These are phyloP conservation scores for Blera fallax DNA, from an alignment of 2,888 invertebrate genomes.

Conservation along the genomic window DNA sequence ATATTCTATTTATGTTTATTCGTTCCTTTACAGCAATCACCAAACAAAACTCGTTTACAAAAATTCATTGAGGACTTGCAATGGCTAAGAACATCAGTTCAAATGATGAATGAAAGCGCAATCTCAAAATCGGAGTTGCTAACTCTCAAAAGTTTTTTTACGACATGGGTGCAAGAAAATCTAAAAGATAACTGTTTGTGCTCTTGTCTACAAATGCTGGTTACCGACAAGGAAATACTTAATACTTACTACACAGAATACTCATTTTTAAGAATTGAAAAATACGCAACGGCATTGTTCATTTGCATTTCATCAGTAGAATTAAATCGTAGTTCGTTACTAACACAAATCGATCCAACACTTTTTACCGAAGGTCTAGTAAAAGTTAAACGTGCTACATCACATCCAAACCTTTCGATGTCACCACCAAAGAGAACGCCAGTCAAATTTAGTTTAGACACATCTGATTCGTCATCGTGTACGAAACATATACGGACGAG, in stretches of 20 bases:
- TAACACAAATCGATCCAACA: conserved; percentile 85
- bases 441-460: conserved; percentile 27
- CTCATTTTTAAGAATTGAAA: conserved; percentile 85
- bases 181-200: conserved; percentile 78
- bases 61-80: conserved; percentile 57
- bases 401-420: conserved; percentile 84
- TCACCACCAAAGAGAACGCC: conserved; percentile 71
- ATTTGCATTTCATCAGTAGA: conserved; percentile 86
- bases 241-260: conserved; percentile 83
- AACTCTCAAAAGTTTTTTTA: conserved; percentile 73
- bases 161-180: conserved; percentile 76
- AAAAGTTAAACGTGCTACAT: conserved; percentile 82
- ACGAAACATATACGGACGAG: background rate
- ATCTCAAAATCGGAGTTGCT: conserved; percentile 4
- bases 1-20: no score
- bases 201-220: conserved; percentile 83
- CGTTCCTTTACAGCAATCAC: conserved; percentile 23
- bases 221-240: conserved; percentile 85
- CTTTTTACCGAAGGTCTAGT: conserved; percentile 77
- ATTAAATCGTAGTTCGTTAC: conserved; percentile 84
- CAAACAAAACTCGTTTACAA: conserved; percentile 36
- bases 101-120: background rate
- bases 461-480: background rate
- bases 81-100: conserved; percentile 51
- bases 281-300: conserved; percentile 84